Base-by-base conservation (phyloP, 2,888 invertebrate genomes). In the Panopea generosa region DNA sequence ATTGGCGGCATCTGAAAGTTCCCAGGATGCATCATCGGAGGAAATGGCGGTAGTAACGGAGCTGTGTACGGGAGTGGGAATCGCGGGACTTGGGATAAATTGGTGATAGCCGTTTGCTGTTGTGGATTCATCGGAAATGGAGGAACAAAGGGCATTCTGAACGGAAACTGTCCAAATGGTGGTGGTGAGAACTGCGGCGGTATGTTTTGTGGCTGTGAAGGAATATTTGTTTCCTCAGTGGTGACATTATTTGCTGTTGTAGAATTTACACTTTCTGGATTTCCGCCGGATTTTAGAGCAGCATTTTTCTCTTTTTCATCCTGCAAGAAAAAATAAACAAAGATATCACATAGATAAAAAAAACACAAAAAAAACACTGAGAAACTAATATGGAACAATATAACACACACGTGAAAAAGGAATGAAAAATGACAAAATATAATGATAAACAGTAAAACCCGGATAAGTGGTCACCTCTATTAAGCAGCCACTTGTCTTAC, bases 231-330 rank as follows among this genome's bases (percentile, higher is more conserved):
- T 18, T 45, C 20, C 6, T 20, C 45, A 9, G 45, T 45, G 7
- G 45, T 6, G 7, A n/a, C 45, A 33, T 33, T 33, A 33, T 33
- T 33, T 11, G 49, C 27, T 38, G 67, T 22, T 49, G 55, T 40
- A 52, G 61, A 14, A 45, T 29, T 20, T n/a, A 20, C 45, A 33
- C 14, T 26, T 18, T 16, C 38, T n/a, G 61, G 18, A 18, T 33
- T 1, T 1, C 47, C 61, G 57, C 2, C 55, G 22, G 60, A 55
- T 43, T 76, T 68, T 38, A 80, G 45, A 7, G 79, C 79, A 53
- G 75, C 79, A 69, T 75, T 80, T 53, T 75, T 80, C 47, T 80
- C 79, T 52, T 80, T 75, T 43, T 80, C 79, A 73, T 80, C 66
- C 79, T 80, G 11, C 4, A 73, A 47, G 14, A 27, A 11, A 27